Evolutionary conservation across 64 coral and sea anemone genomes (phyloP).

Genomic region (Montipora foliosa): DNA sequence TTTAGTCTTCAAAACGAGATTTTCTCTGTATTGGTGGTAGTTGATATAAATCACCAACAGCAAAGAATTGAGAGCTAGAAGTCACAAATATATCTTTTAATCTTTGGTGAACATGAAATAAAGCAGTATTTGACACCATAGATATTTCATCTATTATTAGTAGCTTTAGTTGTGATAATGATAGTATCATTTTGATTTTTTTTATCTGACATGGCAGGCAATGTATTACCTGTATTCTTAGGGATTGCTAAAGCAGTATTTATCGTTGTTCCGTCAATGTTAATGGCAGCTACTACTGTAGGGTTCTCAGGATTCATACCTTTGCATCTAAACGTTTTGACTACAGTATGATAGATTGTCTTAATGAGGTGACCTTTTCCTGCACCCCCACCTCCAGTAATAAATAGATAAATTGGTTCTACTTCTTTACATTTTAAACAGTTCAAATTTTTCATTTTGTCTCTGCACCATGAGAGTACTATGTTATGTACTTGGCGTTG

Average conservation of each 20-base stretch:
- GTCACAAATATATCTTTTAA: slow-evolving; percentile 78
- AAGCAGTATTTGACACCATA: slow-evolving; percentile 66
- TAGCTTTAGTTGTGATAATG: slow-evolving; percentile 56
- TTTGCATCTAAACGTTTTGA: slow-evolving; percentile 36
- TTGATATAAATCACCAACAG: slow-evolving; percentile 52
- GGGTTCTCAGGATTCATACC: slow-evolving; percentile 57
- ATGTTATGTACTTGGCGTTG: slow-evolving; percentile 40
- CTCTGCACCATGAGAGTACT: slow-evolving; percentile 51
- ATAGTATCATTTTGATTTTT: slow-evolving; percentile 70
- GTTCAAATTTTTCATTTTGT: slow-evolving; percentile 60
- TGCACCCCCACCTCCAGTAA: slow-evolving; percentile 65
- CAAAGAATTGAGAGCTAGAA: slow-evolving; percentile 61
- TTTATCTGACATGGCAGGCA: slow-evolving; percentile 70
- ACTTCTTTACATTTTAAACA: slow-evolving; percentile 38
- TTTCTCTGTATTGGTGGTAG: slow-evolving; percentile 46
- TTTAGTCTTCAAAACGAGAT: slow-evolving; percentile 52
- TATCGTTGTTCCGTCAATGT: slow-evolving; percentile 66
- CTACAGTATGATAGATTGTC: slow-evolving; percentile 54
- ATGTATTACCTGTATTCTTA: slow-evolving; percentile 41
- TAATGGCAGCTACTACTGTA: slow-evolving; percentile 68
- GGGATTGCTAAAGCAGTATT: slow-evolving; percentile 75
- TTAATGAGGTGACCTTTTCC: slow-evolving; percentile 58
- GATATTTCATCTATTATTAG: slow-evolving; percentile 73
- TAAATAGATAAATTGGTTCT: slow-evolving; percentile 57
- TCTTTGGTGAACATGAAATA: slow-evolving; percentile 71